Conservation (phyloP, 2,113 vertebrate species). For the Echinops telfairi region DNA sequence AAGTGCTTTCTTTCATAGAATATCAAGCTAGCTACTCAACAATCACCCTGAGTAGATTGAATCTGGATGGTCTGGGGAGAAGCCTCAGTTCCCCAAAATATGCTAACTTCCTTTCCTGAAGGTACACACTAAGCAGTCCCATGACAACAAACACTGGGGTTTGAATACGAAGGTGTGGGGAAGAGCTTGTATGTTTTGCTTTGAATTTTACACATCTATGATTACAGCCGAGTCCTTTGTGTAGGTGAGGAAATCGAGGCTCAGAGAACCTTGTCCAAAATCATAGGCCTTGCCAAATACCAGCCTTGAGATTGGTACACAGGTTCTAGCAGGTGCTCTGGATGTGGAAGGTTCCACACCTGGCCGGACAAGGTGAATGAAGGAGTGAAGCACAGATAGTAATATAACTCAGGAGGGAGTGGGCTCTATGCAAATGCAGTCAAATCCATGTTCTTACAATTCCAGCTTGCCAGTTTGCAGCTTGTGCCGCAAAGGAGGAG, state of each 20-base stretch:
- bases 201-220: not conserved
- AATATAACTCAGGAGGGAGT: not conserved
- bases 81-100: not conserved
- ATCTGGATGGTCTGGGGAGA: not conserved
- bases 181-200: not conserved
- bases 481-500: not conserved
- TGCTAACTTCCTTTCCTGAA: not conserved
- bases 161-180: not conserved
- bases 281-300: no score
- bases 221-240: not conserved
- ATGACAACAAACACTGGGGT: not conserved
- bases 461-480: not conserved
- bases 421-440: accelerated
- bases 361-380: not conserved
- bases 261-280: not conserved
- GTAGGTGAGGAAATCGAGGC: not conserved
- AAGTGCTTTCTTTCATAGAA: not conserved
- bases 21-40: not conserved
- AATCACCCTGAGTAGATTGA: not conserved
- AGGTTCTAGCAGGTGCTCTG: not conserved
- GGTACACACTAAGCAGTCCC: not conserved
- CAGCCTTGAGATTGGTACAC: not conserved
- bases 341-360: not conserved
- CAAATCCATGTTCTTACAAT: not conserved
- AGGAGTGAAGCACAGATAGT: not conserved